Evolutionary conservation across 1,140 invertebrate species (phyloP).

Genomic region (Ladona fulva): DNA sequence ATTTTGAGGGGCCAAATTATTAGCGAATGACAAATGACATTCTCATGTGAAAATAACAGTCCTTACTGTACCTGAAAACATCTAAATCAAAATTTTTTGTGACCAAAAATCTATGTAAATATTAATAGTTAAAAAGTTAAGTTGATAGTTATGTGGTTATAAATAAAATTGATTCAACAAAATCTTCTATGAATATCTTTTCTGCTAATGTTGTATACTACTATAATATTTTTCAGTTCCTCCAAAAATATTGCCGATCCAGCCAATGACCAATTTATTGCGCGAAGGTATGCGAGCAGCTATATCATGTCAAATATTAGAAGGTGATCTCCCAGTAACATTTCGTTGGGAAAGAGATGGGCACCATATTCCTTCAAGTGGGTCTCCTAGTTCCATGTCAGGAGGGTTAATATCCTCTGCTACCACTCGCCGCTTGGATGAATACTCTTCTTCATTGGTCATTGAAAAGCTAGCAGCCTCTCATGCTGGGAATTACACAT

Average conservation of each 20-base stretch:
- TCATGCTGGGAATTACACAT: slow-evolving; percentile 83
- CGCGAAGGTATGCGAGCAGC: slow-evolving; percentile 86
- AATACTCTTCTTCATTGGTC: slow-evolving; percentile 79
- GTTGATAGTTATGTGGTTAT: too few species aligned
- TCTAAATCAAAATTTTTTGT: too few species aligned
- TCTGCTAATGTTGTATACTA: slow-evolving; percentile 9
- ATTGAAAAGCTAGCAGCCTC: slow-evolving; percentile 75
- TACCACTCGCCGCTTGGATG: slow-evolving; percentile 59
- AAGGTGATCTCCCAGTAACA: slow-evolving; percentile 85
- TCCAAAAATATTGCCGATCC: slow-evolving; percentile 77
- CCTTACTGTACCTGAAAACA: too few species aligned
- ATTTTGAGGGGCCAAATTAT: too few species aligned
- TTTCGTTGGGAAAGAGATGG: slow-evolving; percentile 79
- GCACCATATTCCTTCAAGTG: slow-evolving; percentile 42
- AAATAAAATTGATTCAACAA: too few species aligned
- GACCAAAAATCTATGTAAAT: too few species aligned
- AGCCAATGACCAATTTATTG: slow-evolving; percentile 66
- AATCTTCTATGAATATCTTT: slow-evolving; percentile 23
- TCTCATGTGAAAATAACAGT: too few species aligned
- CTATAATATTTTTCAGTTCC: slow-evolving; percentile 76
- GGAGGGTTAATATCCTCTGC: slow-evolving; percentile 39
- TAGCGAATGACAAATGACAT: too few species aligned
- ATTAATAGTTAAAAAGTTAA: too few species aligned
- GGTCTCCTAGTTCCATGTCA: background rate
- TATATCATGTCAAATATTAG: slow-evolving; percentile 86